phyloP scores from a whole-genome alignment of 2,797 vertebrate species.

The Chelon labrosus region DNA sequence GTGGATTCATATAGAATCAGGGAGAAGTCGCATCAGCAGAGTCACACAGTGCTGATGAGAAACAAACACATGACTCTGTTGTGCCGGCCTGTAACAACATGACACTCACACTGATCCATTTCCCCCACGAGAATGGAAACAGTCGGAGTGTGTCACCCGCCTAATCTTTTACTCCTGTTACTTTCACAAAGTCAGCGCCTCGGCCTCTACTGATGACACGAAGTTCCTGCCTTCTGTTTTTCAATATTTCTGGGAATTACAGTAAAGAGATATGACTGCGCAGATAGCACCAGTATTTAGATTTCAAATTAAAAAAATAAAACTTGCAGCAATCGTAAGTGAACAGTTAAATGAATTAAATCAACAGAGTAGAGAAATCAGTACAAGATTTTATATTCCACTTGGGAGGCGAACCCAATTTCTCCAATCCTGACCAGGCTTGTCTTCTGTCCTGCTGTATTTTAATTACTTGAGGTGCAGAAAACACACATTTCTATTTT shows the following conservation, averaged over 20 bases:
- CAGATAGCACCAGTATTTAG: not conserved
- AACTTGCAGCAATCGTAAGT: not conserved
- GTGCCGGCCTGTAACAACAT: conserved; percentile 27
- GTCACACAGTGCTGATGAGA: conserved; percentile 63
- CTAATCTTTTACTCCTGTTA: not conserved
- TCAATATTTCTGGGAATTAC: not conserved
- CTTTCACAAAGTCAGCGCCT: not conserved
- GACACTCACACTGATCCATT: conserved; percentile 7
- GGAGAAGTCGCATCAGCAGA: conserved; percentile 68
- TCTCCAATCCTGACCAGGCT: not conserved
- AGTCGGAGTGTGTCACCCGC: no score
- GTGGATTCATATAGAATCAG: conserved; percentile 46
- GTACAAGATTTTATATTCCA: no score
- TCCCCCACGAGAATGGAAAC: not conserved
- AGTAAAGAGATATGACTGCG: not conserved
- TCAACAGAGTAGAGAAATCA: not conserved
- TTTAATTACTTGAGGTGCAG: not conserved
- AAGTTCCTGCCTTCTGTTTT: not conserved
- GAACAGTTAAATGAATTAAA: not conserved
- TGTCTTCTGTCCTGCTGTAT: not conserved
- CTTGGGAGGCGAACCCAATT: not conserved
- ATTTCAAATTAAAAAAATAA: not conserved
- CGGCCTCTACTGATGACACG: not conserved
- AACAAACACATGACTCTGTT: conserved; percentile 52
- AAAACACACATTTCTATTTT: not conserved